Conservation (phyloP, 2,113 vertebrate genomes). For the Colaptes auratus region DNA sequence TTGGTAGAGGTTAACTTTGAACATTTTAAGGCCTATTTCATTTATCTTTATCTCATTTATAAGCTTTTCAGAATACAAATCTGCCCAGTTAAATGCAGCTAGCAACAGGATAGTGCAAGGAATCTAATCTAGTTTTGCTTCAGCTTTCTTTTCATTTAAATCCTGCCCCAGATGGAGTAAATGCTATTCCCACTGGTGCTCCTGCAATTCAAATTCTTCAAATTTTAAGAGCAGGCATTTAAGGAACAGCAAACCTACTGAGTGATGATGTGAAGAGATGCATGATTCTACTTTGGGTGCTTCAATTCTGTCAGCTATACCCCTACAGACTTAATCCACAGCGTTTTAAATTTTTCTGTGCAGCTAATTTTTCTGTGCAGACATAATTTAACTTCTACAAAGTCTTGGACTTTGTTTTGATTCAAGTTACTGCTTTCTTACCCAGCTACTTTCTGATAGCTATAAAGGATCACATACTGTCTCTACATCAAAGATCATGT, state of each 20-base stretch:
- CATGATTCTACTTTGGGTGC: conserved; percentile 26
- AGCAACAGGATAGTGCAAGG: neutral
- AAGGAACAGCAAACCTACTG: conserved; percentile 12
- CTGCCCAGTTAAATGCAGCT: neutral
- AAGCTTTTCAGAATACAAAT: neutral
- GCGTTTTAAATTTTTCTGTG: neutral
- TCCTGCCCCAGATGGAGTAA: neutral
- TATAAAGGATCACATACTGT: neutral
- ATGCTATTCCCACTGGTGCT: neutral
- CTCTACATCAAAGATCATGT: neutral
- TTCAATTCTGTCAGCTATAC: conserved; percentile 20
- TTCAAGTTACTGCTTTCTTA: neutral
- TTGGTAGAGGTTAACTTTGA: neutral
- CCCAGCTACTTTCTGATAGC: neutral
- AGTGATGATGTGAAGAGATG: neutral
- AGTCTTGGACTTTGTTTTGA: neutral
- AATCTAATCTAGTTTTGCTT: conserved; percentile 18
- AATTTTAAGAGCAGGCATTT: neutral
- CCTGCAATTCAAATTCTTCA: conserved; percentile 11
- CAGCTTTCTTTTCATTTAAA: conserved; percentile 18
- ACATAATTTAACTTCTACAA: neutral
- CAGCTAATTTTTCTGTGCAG: neutral
- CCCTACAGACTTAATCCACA: neutral
- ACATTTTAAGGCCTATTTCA: neutral
- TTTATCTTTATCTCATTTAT: neutral